Percentiles rank a stretch among this genome's conserved stretches.
These are phyloP conservation scores for Aphelinus atriplicis DNA, from an alignment of 1,140 invertebrate species.

Conservation along the genomic window DNA sequence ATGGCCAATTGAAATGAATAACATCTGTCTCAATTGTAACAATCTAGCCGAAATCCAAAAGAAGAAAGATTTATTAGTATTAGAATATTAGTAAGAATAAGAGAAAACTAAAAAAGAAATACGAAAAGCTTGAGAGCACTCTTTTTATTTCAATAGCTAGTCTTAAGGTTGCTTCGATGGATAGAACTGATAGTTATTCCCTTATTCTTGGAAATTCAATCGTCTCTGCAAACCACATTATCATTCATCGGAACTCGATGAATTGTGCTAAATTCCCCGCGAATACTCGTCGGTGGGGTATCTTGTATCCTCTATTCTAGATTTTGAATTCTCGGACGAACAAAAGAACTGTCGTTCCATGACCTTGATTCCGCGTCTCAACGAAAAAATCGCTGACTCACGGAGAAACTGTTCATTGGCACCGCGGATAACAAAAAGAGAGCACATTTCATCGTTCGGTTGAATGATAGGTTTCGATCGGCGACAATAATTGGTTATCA, in stretches of 20 bases:
- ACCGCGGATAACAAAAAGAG: neutral
- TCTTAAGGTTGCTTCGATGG: constrained; percentile 49
- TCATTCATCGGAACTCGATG: neutral
- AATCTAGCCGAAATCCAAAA: too few relatives aligned
- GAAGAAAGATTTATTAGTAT: too few relatives aligned
- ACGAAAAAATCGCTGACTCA: too few relatives aligned
- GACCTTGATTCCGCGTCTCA: too few relatives aligned
- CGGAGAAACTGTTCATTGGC: too few relatives aligned
- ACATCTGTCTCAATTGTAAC: too few relatives aligned
- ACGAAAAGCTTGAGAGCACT: constrained; percentile 23
- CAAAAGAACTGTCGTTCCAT: too few relatives aligned
- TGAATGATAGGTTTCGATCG: neutral
- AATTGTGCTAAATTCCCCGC: constrained; percentile 8
- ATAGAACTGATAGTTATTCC: constrained; percentile 15
- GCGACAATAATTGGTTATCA: neutral
- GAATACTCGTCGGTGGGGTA: too few relatives aligned
- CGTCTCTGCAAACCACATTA: constrained; percentile 2
- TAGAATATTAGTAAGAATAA: constrained; percentile 38
- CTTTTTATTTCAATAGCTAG: constrained; percentile 43
- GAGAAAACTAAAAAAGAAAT: constrained; percentile 24
- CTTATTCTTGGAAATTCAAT: constrained; percentile 5
- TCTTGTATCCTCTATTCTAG: too few relatives aligned
- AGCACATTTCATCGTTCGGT: constrained; percentile 11
- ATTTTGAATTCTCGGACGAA: too few relatives aligned
- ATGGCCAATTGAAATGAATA: too few relatives aligned